Conservation (phyloP, 2,797 vertebrate species). For the Schizopygopsis malacanthus region DNA sequence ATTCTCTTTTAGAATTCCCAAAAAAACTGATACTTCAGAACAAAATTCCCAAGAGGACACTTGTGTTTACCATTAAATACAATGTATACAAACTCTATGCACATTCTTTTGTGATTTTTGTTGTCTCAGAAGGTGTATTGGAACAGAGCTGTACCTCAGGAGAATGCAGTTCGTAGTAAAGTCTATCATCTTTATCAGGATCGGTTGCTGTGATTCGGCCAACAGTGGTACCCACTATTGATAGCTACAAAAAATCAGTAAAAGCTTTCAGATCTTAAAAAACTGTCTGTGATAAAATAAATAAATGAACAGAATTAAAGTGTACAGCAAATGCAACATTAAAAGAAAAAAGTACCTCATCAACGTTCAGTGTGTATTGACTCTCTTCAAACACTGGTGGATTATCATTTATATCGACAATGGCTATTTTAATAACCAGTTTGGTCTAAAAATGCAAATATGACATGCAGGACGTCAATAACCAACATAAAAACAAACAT, state of each 20-base stretch:
- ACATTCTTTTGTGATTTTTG: background rate
- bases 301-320: no score
- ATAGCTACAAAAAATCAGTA: conserved; percentile 58
- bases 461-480: background rate
- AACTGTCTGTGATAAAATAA: background rate
- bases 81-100: background rate
- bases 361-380: background rate
- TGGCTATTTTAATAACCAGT: rapidly evolving
- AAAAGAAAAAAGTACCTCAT: conserved; percentile 69
- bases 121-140: background rate
- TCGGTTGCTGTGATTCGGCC: conserved; percentile 64
- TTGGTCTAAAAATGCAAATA: background rate
- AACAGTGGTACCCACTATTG: conserved; percentile 42
- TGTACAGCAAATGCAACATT: background rate
- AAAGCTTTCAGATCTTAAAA: background rate
- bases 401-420: conserved; percentile 70
- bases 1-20: background rate
- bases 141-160: conserved; percentile 59
- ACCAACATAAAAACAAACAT: background rate
- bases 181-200: background rate
- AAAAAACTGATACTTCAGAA: background rate
- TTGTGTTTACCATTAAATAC: background rate
- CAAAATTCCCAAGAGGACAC: background rate
- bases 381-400: conserved; percentile 59
- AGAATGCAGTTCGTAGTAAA: conserved; percentile 69